Percentiles rank a stretch among this genome's conserved stretches.
Evolutionary conservation across 2,888 invertebrate species (phyloP).

Genomic region (Latrodectus hesperus): DNA sequence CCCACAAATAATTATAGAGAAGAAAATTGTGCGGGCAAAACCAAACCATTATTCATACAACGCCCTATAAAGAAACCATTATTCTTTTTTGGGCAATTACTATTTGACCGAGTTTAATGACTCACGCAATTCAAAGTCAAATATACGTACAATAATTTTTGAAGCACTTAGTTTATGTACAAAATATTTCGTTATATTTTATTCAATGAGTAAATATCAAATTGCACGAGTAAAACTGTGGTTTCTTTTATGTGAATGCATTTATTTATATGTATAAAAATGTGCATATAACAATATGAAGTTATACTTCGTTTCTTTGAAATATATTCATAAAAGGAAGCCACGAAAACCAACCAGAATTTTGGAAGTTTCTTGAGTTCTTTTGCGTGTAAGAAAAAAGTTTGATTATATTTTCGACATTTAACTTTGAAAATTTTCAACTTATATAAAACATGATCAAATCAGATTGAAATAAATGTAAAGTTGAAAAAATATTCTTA

Average conservation of each 20-base stretch:
- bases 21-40: constrained; percentile 9
- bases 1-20: constrained; percentile 14
- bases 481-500: too few species aligned
- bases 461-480: too few species aligned
- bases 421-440: too few species aligned
- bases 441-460: too few species aligned
- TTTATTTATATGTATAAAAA: background rate
- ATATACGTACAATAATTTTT: background rate
- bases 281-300: background rate
- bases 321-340: too few species aligned
- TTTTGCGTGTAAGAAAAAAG: too few species aligned
- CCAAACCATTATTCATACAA: constrained; percentile 17
- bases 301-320: background rate
- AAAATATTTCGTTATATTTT: too few species aligned
- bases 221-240: background rate
- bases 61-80: constrained; percentile 20
- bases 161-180: too few species aligned
- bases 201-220: too few species aligned
- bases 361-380: too few species aligned
- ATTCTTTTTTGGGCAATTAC: constrained; percentile 18
- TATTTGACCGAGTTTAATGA: constrained; percentile 26
- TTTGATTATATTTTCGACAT: too few species aligned
- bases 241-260: background rate
- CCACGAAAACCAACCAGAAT: too few species aligned
- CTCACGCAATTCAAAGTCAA: constrained; percentile 16